Evolutionary conservation across 2,113 vertebrate species (phyloP).

Genomic region (Prochilodus magdalenae): DNA sequence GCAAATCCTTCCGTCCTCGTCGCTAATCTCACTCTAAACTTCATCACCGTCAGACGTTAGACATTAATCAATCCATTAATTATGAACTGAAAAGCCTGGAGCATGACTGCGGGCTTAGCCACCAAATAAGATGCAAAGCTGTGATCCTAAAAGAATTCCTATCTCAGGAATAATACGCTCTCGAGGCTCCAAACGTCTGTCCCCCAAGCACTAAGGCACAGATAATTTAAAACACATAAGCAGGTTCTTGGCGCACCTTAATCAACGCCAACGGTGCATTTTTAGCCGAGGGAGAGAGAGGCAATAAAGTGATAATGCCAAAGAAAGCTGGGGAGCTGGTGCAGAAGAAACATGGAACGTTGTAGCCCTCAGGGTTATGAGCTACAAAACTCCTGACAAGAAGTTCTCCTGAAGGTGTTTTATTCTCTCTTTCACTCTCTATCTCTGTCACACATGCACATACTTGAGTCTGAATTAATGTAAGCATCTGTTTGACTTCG

Average conservation of each 20-base stretch:
- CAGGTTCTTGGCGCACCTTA: slow-evolving; percentile 80
- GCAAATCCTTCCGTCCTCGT: slow-evolving; percentile 54
- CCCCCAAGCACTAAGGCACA: slow-evolving; percentile 73
- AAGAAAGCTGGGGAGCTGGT: slow-evolving; percentile 77
- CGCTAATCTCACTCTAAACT: slow-evolving; percentile 66
- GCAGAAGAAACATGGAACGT: slow-evolving; percentile 73
- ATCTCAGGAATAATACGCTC: slow-evolving; percentile 78
- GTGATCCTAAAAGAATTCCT: slow-evolving; percentile 81
- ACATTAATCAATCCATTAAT: slow-evolving; percentile 79
- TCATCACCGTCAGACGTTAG: slow-evolving; percentile 71
- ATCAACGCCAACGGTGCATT: slow-evolving; percentile 78
- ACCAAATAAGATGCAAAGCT: slow-evolving; percentile 82
- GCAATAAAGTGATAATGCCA: slow-evolving; percentile 77
- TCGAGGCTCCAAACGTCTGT: slow-evolving; percentile 73
- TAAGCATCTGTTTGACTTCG: not conserved
- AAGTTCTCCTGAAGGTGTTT: slow-evolving; percentile 68
- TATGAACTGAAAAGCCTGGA: slow-evolving; percentile 73
- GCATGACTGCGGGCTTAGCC: slow-evolving; percentile 74
- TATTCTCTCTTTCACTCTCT: not conserved
- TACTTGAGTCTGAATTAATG: not conserved
- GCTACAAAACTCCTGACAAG: slow-evolving; percentile 81
- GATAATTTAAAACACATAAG: slow-evolving; percentile 85
- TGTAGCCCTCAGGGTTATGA: slow-evolving; percentile 76
- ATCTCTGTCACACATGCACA: not conserved
- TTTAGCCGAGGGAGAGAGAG: slow-evolving; percentile 68